phyloP scores from a whole-genome alignment of 2,797 vertebrate genomes.

The Xiphorhynchus erythropygius region DNA sequence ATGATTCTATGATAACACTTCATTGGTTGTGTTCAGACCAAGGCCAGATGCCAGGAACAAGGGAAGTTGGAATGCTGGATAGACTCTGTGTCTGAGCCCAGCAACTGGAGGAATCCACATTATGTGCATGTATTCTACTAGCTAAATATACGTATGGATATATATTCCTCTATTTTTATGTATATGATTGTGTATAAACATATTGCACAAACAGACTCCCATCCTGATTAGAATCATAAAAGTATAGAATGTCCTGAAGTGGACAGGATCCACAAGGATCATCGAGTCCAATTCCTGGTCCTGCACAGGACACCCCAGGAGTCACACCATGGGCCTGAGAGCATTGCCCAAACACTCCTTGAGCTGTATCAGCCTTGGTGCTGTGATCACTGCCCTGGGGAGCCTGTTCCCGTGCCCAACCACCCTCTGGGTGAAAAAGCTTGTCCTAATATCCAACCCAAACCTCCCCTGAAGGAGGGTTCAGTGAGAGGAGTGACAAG shows the following conservation, averaged over 20 bases:
- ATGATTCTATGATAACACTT: neutral
- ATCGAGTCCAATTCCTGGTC: neutral
- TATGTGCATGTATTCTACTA: neutral
- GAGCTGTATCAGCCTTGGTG: neutral
- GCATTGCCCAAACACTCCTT: rapidly evolving
- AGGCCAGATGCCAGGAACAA: neutral
- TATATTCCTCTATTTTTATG: neutral
- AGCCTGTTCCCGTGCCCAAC: neutral
- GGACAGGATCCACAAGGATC: neutral
- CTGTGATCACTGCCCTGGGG: neutral
- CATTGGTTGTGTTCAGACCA: neutral
- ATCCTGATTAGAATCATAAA: neutral
- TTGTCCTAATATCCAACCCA: neutral
- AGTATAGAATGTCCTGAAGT: neutral
- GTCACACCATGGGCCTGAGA: neutral
- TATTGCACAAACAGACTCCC: neutral
- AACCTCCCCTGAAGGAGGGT: neutral
- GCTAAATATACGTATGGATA: neutral
- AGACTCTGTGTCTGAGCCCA: neutral
- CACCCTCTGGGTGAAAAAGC: neutral
- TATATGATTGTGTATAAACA: neutral
- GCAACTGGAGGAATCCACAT: neutral
- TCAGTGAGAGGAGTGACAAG: neutral
- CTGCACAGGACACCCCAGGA: neutral
- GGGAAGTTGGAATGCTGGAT: neutral